Base-by-base conservation (phyloP, 1,140 invertebrate genomes). In the Ceratina calcarata region DNA sequence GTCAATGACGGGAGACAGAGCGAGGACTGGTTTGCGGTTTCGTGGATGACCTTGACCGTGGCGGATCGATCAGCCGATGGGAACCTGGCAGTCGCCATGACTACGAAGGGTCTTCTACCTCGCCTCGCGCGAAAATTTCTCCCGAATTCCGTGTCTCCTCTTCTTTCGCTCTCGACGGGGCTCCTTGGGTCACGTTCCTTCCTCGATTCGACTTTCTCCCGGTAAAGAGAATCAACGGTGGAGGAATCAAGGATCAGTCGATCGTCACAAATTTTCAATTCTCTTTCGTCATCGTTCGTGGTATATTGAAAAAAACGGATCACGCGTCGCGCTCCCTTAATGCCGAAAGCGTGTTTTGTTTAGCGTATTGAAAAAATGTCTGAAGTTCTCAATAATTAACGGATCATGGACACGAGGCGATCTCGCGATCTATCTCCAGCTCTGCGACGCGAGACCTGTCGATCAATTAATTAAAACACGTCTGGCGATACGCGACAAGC, bases 1-100 rank as follows among this genome's bases (percentile, higher is more conserved):
- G 66, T 45, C 49, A 24, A n/a, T 16, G 51, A 69, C 22, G 72
- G 55, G 53, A 67, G 68, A 24, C 8, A 66, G 37, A 65, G 62
- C 32, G n/a, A 15, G 20, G 27, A 60, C 57, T 62, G 75, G 62
- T 82, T 86, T 86, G 83, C 69, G 84, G 80, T 86, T 85, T 86
- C 70, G 68, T 66, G 72, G 77, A 88, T 90, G 91, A 92, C 92
- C 92, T 93, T 93, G 91, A 93, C 91, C 92, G 90, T 90, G 88
- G 89, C 86, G 89, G 87, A 91, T 92, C 91, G 91, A 93, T 92
- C 90, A 88, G 76, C 67, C 85, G 86, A 76, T 80, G 86, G 37
- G 83, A 91, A 89, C 90, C 90, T 88, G 89, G 89, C 91, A 92
- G 92, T 93, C 91, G 79, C 91, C 91, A 93, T 93, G 92, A 83